A percentile compares a stretch with the other conserved stretches of the same genome.
These are phyloP conservation scores for Cerastis leucographa DNA, from an alignment of 2,888 invertebrate genomes.

Conservation along the genomic window DNA sequence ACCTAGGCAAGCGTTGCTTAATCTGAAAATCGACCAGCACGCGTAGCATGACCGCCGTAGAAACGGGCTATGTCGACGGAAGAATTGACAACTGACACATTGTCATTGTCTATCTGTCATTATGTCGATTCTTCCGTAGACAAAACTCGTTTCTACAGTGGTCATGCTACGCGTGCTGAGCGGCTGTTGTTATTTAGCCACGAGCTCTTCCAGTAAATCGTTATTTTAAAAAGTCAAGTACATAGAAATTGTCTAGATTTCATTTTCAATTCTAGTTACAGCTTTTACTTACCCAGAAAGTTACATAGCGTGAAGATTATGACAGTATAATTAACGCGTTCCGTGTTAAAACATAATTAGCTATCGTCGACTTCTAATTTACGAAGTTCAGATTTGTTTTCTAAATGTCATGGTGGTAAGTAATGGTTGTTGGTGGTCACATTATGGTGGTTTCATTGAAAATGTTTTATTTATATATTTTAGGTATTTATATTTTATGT, in stretches of 20 bases:
- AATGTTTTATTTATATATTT: not conserved
- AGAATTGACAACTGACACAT: too few species aligned
- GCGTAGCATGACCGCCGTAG: too few species aligned
- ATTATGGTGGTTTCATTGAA: not conserved
- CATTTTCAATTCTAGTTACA: not conserved
- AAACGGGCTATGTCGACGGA: too few species aligned
- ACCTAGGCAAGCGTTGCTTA: too few species aligned
- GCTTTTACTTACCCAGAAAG: slow-evolving; percentile 44
- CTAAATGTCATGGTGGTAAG: slow-evolving; percentile 46
- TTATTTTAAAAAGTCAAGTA: not conserved
- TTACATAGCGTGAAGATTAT: slow-evolving; percentile 39
- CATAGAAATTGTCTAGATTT: not conserved
- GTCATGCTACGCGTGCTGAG: too few species aligned
- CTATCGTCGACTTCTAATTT: slow-evolving; percentile 29
- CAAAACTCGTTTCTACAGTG: too few species aligned
- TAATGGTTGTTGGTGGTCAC: not conserved
- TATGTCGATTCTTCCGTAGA: too few species aligned
- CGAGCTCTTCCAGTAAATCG: too few species aligned
- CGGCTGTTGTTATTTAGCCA: too few species aligned
- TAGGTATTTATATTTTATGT: too few species aligned
- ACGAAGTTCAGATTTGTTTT: slow-evolving; percentile 37
- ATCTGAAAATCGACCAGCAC: too few species aligned
- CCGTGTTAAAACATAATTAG: slow-evolving; percentile 58
- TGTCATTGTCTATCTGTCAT: too few species aligned
- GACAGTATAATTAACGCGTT: slow-evolving; percentile 52